A percentile compares a stretch with the other conserved stretches of the same genome.
Conservation (phyloP, 2,888 invertebrate species). For the Aquatica leii region DNA sequence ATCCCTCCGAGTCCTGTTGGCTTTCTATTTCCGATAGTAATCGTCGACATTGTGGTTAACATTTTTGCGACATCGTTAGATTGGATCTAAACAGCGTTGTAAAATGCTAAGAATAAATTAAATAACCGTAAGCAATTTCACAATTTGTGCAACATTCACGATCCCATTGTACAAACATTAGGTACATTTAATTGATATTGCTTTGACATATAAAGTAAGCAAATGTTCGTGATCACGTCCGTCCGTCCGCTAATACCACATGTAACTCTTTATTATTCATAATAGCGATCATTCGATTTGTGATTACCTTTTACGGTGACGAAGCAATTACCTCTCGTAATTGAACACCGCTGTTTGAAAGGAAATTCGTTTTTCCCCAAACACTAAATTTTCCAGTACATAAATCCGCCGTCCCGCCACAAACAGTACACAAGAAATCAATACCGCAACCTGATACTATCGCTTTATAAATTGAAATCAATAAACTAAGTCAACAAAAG, state of each 20-base stretch:
- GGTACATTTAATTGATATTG: slow-evolving; percentile 41
- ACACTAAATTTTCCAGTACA: slow-evolving; percentile 5
- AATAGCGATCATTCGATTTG: slow-evolving; percentile 20
- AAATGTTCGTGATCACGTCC: slow-evolving; percentile 37
- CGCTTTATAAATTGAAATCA: slow-evolving; percentile 39
- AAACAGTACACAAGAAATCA: slow-evolving; percentile 29
- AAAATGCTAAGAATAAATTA: slow-evolving; percentile 37
- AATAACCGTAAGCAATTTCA: slow-evolving; percentile 36
- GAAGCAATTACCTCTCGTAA: slow-evolving; percentile 14
- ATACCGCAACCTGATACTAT: slow-evolving; percentile 38
- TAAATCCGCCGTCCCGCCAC: slow-evolving; percentile 1
- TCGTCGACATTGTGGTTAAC: slow-evolving; percentile 22
- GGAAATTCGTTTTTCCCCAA: slow-evolving; percentile 17
- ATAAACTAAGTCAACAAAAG: slow-evolving; percentile 42
- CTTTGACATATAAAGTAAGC: slow-evolving; percentile 40
- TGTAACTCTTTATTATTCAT: slow-evolving; percentile 36
- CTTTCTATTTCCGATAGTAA: slow-evolving; percentile 29
- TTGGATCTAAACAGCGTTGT: slow-evolving; percentile 29
- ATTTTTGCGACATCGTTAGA: slow-evolving; percentile 33
- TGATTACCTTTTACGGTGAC: slow-evolving; percentile 13
- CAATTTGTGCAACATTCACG: slow-evolving; percentile 41
- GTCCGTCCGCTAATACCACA: slow-evolving; percentile 38
- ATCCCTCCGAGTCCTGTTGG: background rate
- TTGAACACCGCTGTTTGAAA: slow-evolving; percentile 19
- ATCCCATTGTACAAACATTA: slow-evolving; percentile 38